Evolutionary conservation across 1,140 invertebrate species (phyloP), one percentile per base, ranked within the genome.

Genomic region (Helicoverpa zea): DNA sequence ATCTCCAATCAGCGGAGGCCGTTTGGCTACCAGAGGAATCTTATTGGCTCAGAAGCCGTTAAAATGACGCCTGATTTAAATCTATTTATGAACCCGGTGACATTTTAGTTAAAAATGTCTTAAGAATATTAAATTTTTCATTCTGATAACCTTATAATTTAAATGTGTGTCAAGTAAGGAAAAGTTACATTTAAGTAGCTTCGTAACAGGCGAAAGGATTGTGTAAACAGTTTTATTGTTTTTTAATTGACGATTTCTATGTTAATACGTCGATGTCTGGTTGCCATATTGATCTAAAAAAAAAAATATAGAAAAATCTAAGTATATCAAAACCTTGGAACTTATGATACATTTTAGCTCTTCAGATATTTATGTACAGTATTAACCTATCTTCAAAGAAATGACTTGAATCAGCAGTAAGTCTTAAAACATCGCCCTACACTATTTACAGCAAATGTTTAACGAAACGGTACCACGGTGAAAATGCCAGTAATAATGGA

Each of bases 61-160:
- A 77, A 77, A 66, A 77, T 77, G 75, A 18, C 61, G 61, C 51
- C 11, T 35, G 23, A 13, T 49, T 13, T 66, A 77, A 54, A 49
- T 59, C 64, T 59, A 30, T 76, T 76, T 77, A 77, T 52, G 47
- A 30, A 35, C 18, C 35, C 59, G 18, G 14, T 64, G 74, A 77
- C 59, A 77, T 76, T 68, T 68, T 76, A 63, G 74, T 76, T 16
- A 54, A 77, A 66, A 77, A 64, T 51, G 29, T 75, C 54, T 75
- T 58, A 56, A 54, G 51, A 73, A 73, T 73, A 58, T 58, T 58
- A 58, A 56, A 52, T 10, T 18, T 35, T 35, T 35, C 10, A 23
- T 16, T 35, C 5, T 0, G 70, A 73, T 73, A 73, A 73, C 52
- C 70, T 30, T 58, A 35, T 43, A 18, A 43, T 49, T 2, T 5